These are phyloP conservation scores for Periophthalmodon schlosseri DNA, from an alignment of 2,113 vertebrate genomes.

Conservation along the genomic window DNA sequence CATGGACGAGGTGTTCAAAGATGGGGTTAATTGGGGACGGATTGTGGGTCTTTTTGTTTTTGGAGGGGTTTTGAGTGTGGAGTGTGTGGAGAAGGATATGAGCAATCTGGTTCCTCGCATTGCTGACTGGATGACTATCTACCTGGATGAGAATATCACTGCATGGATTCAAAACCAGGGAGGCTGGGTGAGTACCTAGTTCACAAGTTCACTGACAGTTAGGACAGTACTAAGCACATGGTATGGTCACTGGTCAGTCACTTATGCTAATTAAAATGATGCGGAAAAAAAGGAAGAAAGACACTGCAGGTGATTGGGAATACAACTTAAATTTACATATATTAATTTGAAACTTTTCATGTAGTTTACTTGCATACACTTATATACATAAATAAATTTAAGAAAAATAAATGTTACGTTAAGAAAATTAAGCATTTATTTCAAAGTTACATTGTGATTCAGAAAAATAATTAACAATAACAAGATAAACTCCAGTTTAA, in stretches of 20 bases:
- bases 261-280: not conserved
- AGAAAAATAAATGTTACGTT: too few relatives aligned
- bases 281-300: too few relatives aligned
- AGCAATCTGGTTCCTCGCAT: slow-evolving; percentile 86
- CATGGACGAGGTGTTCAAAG: slow-evolving; percentile 94
- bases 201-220: not conserved
- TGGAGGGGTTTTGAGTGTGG: slow-evolving; percentile 90
- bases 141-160: slow-evolving; percentile 91
- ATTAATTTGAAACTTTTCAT: too few relatives aligned
- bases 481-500: too few relatives aligned
- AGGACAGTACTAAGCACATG: not conserved
- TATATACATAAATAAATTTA: too few relatives aligned
- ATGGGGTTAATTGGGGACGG: slow-evolving; percentile 97
- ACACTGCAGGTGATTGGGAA: too few relatives aligned
- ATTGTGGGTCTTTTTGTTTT: slow-evolving; percentile 95
- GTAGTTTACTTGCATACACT: too few relatives aligned
- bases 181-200: slow-evolving; percentile 89
- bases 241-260: not conserved
- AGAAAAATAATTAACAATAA: too few relatives aligned
- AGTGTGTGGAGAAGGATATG: slow-evolving; percentile 94
- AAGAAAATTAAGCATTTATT: too few relatives aligned
- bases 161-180: slow-evolving; percentile 94
- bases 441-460: not conserved
- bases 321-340: too few relatives aligned
- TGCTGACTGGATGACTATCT: slow-evolving; percentile 92